Evolutionary conservation across 2,113 vertebrate species (phyloP).

Genomic region (Felis catus): DNA sequence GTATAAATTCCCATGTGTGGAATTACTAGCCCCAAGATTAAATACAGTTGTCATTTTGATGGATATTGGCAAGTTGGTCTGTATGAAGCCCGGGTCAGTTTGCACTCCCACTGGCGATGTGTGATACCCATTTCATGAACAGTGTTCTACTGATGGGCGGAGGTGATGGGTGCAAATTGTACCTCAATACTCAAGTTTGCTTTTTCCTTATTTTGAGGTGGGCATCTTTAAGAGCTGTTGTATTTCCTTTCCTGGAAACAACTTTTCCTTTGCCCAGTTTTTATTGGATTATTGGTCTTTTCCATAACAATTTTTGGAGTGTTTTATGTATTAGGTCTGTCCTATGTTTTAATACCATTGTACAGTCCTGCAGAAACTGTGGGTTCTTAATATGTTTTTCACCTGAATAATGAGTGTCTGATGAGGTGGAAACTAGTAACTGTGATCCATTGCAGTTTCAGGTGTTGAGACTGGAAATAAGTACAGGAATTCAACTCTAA

Average conservation of each 20-base stretch:
- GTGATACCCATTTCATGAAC: background rate
- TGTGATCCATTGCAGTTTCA: conserved; percentile 44
- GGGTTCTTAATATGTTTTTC: background rate
- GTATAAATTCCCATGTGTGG: background rate
- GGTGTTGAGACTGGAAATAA: conserved; percentile 42
- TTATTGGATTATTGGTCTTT: background rate
- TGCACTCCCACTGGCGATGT: background rate
- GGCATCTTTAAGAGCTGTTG: background rate
- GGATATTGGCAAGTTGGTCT: background rate
- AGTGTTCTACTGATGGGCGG: background rate
- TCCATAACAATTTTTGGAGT: background rate
- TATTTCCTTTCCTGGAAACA: background rate
- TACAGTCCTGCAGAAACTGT: background rate
- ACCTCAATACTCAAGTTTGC: background rate
- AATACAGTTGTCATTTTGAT: background rate
- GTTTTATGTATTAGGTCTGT: background rate
- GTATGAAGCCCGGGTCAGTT: background rate
- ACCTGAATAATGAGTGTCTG: background rate
- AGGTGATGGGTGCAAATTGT: background rate
- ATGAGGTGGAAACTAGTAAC: background rate
- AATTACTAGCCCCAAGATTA: background rate
- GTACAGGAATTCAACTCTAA: background rate
- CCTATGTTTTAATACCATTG: background rate
- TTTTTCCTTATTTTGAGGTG: background rate
- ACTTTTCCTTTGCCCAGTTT: background rate